Percentiles rank a stretch among this genome's conserved stretches.
These are phyloP conservation scores for Lophochroa leadbeateri DNA, from an alignment of 2,113 vertebrate species.

Conservation along the genomic window DNA sequence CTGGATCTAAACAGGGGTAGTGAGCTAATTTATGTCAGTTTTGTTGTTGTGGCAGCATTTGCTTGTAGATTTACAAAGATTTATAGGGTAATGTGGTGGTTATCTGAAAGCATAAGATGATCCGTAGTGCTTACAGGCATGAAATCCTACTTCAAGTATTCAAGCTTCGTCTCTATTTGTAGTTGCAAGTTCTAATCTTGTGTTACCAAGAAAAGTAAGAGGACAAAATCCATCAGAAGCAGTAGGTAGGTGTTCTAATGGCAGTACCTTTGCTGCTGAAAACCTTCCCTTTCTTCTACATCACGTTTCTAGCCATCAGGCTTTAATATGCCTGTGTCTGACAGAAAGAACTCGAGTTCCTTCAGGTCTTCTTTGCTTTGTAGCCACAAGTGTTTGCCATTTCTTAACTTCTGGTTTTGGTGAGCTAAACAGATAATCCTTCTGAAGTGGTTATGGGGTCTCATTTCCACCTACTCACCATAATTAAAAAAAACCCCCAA, in stretches of 20 bases:
- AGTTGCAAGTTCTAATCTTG: background rate
- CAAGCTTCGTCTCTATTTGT: background rate
- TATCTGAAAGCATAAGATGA: background rate
- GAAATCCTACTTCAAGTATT: background rate
- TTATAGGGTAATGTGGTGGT: background rate
- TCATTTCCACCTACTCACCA: no score
- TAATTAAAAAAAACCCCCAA: no score
- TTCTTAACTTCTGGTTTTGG: background rate
- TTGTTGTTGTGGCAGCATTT: background rate
- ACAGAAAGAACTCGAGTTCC: background rate
- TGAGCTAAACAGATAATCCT: background rate
- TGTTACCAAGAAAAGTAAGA: background rate
- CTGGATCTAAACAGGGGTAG: fast-evolving
- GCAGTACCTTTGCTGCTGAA: background rate
- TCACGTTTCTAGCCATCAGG: background rate
- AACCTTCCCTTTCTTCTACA: background rate
- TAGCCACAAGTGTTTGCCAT: background rate
- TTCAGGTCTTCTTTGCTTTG: background rate
- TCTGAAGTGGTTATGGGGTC: background rate
- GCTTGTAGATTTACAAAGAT: background rate
- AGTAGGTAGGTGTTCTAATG: background rate
- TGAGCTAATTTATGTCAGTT: background rate
- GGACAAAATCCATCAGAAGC: background rate
- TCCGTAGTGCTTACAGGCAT: background rate
- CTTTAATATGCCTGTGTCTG: background rate